phyloP scores from a whole-genome alignment of 2,113 vertebrate species.

The Hucho hucho region DNA sequence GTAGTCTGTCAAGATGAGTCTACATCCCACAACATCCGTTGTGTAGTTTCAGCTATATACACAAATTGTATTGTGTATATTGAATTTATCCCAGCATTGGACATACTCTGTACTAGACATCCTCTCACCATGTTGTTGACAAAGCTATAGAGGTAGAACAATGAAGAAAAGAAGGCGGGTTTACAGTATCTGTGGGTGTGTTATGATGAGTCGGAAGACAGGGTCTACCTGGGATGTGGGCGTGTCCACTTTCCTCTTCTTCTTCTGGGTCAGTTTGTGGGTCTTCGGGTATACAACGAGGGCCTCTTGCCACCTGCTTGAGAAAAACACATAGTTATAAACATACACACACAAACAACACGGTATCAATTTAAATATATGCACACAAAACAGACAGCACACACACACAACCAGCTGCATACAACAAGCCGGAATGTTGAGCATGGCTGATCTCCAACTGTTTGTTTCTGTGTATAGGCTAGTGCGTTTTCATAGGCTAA shows the following conservation, averaged over 20 bases:
- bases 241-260: slow-evolving; percentile 42
- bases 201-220: too few species aligned
- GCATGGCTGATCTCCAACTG: too few species aligned
- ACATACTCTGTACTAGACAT: background rate
- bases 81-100: background rate
- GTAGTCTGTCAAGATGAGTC: too few species aligned
- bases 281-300: slow-evolving; percentile 32
- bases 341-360: too few species aligned
- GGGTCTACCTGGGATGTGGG: background rate
- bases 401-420: too few species aligned
- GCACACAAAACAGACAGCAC: too few species aligned
- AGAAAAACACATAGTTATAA: background rate
- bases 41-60: background rate
- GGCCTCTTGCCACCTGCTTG: slow-evolving; percentile 48
- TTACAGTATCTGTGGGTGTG: background rate
- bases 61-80: background rate
- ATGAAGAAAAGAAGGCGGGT: background rate
- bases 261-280: slow-evolving; percentile 47
- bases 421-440: too few species aligned
- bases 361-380: too few species aligned
- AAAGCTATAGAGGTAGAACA: background rate
- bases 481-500: too few species aligned
- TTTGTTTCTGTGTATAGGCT: too few species aligned
- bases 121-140: too few species aligned
- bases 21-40: background rate